A percentile compares a stretch with the other conserved stretches of the same genome.
These are phyloP conservation scores for Pangasius krempfi DNA, from an alignment of 2,797 vertebrate species.

Conservation along the genomic window DNA sequence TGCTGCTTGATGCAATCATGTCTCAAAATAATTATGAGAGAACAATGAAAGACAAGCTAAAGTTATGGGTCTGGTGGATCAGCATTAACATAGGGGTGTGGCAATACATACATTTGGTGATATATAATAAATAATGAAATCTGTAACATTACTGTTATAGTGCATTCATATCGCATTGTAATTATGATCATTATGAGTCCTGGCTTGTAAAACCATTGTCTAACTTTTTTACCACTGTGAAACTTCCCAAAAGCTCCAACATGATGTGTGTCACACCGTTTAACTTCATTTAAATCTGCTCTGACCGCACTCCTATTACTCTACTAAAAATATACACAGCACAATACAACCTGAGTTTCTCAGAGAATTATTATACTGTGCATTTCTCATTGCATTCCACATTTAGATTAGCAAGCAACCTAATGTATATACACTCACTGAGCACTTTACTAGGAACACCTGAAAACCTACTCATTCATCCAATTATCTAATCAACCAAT, in stretches of 20 bases:
- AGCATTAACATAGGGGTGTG: neutral
- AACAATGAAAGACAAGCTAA: neutral
- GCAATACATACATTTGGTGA: neutral
- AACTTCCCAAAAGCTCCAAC: neutral
- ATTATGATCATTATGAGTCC: neutral
- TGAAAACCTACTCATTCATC: neutral
- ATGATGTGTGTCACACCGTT: neutral
- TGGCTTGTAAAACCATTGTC: neutral
- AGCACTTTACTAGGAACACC: neutral
- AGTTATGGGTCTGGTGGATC: neutral
- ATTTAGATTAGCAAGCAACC: neutral
- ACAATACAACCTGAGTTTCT: neutral
- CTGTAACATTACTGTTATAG: neutral
- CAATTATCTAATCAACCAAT: neutral
- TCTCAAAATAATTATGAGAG: neutral
- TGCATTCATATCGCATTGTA: neutral
- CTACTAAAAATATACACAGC: neutral
- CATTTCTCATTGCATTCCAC: neutral
- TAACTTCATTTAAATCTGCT: neutral
- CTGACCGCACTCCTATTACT: neutral
- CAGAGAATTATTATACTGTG: neutral
- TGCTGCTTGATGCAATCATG: neutral
- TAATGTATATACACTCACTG: neutral
- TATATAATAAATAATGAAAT: neutral
- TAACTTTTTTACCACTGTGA: neutral